These are phyloP conservation scores for Arctia plantaginis DNA, from an alignment of 2,888 invertebrate genomes.

Conservation along the genomic window DNA sequence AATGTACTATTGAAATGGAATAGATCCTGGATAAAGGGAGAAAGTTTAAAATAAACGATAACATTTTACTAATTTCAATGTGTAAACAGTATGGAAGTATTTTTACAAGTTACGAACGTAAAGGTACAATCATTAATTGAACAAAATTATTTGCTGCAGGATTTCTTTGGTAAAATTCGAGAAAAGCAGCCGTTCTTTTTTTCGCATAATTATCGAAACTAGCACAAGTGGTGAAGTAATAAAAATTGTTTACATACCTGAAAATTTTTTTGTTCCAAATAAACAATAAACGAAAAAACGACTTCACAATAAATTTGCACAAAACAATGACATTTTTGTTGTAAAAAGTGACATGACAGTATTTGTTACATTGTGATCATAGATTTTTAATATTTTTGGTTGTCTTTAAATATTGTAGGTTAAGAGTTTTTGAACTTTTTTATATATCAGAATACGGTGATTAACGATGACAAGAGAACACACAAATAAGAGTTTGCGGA, in stretches of 20 bases:
- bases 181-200: not conserved
- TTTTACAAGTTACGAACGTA: too few species aligned
- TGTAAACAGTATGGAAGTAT: too few species aligned
- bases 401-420: not conserved
- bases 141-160: too few species aligned
- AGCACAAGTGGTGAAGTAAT: not conserved
- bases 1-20: too few species aligned
- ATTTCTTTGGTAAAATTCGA: not conserved
- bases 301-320: constrained; percentile 53
- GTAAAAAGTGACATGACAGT: constrained; percentile 8
- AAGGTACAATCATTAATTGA: too few species aligned
- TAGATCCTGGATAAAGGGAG: too few species aligned
- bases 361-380: not conserved
- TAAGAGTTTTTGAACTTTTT: not conserved
- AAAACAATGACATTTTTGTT: constrained; percentile 45
- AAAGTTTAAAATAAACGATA: too few species aligned
- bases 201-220: not conserved
- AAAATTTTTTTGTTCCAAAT: constrained; percentile 19
- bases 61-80: too few species aligned
- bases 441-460: too few species aligned
- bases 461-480: too few species aligned
- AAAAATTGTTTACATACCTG: constrained; percentile 28
- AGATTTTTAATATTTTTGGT: not conserved
- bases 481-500: too few species aligned
- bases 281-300: constrained; percentile 27